phyloP scores from a whole-genome alignment of 2,888 invertebrate species.

The Mystacides longicornis region DNA sequence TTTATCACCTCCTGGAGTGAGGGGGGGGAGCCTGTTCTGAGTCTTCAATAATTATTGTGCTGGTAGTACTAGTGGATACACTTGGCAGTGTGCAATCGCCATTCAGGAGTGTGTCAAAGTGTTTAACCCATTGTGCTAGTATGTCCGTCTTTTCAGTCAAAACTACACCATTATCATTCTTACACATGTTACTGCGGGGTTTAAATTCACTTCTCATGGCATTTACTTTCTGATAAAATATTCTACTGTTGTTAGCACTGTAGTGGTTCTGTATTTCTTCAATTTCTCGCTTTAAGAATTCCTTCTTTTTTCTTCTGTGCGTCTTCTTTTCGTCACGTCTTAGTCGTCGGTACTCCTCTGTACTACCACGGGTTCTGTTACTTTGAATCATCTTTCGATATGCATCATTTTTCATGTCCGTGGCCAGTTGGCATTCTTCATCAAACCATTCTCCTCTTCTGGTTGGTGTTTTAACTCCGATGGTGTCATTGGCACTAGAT shows the following conservation, averaged over 20 bases:
- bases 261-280: not conserved
- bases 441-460: no score
- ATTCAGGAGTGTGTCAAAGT: no score
- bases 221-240: no score
- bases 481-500: not conserved
- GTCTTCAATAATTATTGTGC: not conserved
- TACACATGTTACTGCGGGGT: not conserved
- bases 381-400: not conserved
- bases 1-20: not conserved
- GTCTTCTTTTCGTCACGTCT: not conserved
- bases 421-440: no score
- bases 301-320: not conserved
- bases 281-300: not conserved
- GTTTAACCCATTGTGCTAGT: no score
- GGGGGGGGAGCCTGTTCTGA: not conserved
- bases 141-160: no score
- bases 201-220: no score
- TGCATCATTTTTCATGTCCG: not conserved
- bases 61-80: not conserved
- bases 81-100: not conserved
- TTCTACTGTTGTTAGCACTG: no score
- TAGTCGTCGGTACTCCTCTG: not conserved
- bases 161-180: slow-evolving; percentile 1
- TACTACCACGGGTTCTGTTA: not conserved
- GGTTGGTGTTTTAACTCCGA: no score